Percentiles rank a stretch among this genome's conserved stretches.
These are phyloP conservation scores for Carcina quercana DNA, from an alignment of 2,888 invertebrate genomes.

Conservation along the genomic window DNA sequence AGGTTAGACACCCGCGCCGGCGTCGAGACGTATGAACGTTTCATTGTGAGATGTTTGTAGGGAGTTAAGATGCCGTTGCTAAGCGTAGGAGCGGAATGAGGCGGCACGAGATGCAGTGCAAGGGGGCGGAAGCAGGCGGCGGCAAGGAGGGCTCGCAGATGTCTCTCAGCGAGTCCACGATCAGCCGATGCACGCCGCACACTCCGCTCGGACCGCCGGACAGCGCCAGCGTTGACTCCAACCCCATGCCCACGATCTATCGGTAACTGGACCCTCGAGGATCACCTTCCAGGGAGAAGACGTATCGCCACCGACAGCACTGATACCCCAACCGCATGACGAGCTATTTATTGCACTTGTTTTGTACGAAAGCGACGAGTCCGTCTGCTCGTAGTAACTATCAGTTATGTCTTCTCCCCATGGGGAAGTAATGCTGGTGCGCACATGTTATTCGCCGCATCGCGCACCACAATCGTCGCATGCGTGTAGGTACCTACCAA, in stretches of 20 bases:
- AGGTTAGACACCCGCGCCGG: constrained; percentile 35
- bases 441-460: constrained; percentile 61
- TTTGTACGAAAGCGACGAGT: constrained; percentile 18
- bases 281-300: constrained; percentile 42
- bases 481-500: constrained; percentile 58
- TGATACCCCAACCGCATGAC: too few relatives aligned
- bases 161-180: constrained; percentile 84
- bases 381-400: constrained; percentile 6
- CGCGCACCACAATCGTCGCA: constrained; percentile 66
- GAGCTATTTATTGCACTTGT: too few relatives aligned
- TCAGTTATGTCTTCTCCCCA: constrained; percentile 47
- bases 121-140: constrained; percentile 44
- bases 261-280: constrained; percentile 76
- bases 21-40: constrained; percentile 47
- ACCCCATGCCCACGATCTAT: constrained; percentile 90
- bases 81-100: constrained; percentile 64
- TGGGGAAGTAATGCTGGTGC: constrained; percentile 45
- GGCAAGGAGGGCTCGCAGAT: constrained; percentile 69
- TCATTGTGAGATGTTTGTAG: constrained; percentile 61
- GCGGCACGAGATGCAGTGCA: constrained; percentile 58
- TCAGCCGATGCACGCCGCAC: constrained; percentile 71
- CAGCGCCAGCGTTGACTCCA: constrained; percentile 90
- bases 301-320: constrained; percentile 23
- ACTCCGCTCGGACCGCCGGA: constrained; percentile 73
- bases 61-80: constrained; percentile 61